phyloP scores from a whole-genome alignment of 2,888 invertebrate species.

The Alloscopus bannaensis region DNA sequence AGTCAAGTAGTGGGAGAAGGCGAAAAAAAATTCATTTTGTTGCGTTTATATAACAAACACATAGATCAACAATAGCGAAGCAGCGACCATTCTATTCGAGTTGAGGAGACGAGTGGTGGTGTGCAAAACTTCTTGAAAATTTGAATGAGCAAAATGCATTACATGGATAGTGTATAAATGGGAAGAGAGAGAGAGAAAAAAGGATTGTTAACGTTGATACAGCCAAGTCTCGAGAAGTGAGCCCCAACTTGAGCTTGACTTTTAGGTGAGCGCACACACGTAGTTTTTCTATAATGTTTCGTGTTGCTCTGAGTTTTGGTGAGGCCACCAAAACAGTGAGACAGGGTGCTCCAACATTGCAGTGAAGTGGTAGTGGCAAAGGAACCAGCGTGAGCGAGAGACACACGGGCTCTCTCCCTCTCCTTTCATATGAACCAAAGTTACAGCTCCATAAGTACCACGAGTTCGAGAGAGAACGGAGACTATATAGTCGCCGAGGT shows the following conservation, averaged over 20 bases:
- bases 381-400: not conserved
- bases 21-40: not conserved
- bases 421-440: constrained; percentile 23
- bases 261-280: too few relatives aligned
- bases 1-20: not conserved
- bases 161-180: not conserved
- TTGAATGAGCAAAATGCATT: constrained; percentile 43
- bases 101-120: too few relatives aligned
- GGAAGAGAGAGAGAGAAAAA: not conserved
- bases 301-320: constrained; percentile 5
- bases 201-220: too few relatives aligned
- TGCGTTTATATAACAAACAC: too few relatives aligned
- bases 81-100: too few relatives aligned
- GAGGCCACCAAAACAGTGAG: constrained; percentile 3
- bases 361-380: too few relatives aligned
- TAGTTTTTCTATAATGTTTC: too few relatives aligned
- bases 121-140: constrained; percentile 49
- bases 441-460: not conserved
- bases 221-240: too few relatives aligned
- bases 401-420: constrained; percentile 38
- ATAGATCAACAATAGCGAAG: too few relatives aligned
- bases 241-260: too few relatives aligned
- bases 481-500: not conserved
- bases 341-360: constrained; percentile 23
- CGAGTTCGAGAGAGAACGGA: not conserved